Conservation (phyloP, 2,113 vertebrate genomes). For the Eudyptes chrysolophus region DNA sequence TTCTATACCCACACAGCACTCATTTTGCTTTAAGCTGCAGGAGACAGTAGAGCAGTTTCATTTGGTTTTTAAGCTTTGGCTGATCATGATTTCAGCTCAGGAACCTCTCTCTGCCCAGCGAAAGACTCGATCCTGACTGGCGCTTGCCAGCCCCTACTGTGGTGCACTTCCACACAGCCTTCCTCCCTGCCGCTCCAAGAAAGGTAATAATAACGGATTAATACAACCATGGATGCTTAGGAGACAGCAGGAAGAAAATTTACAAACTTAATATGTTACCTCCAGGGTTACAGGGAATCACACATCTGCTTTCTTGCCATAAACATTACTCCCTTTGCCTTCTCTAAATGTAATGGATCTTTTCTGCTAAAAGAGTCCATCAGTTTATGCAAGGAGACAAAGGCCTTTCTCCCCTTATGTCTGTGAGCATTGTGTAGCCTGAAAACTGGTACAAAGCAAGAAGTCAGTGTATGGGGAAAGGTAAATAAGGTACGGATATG, state of each 20-base stretch:
- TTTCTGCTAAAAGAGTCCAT: not conserved
- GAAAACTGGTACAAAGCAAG: not conserved
- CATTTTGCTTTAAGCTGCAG: not conserved
- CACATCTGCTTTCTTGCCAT: not conserved
- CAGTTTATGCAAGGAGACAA: not conserved
- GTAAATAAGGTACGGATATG: not conserved
- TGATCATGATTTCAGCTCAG: not conserved
- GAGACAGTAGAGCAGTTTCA: not conserved
- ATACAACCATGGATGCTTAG: not conserved
- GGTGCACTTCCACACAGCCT: not conserved
- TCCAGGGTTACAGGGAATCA: not conserved
- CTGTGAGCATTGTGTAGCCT: not conserved
- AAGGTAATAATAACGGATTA: not conserved
- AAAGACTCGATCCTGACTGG: fast-evolving
- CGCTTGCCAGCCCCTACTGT: not conserved
- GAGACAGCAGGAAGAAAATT: not conserved
- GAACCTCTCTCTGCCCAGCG: not conserved
- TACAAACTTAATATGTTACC: not conserved
- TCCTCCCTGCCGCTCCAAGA: not conserved
- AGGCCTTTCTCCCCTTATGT: not conserved
- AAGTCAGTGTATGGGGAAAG: not conserved
- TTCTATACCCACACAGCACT: not conserved
- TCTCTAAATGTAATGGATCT: not conserved
- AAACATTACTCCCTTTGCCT: not conserved
- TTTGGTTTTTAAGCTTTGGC: not conserved